phyloP scores from a whole-genome alignment of 2,113 vertebrate genomes.

The Anser cygnoides region DNA sequence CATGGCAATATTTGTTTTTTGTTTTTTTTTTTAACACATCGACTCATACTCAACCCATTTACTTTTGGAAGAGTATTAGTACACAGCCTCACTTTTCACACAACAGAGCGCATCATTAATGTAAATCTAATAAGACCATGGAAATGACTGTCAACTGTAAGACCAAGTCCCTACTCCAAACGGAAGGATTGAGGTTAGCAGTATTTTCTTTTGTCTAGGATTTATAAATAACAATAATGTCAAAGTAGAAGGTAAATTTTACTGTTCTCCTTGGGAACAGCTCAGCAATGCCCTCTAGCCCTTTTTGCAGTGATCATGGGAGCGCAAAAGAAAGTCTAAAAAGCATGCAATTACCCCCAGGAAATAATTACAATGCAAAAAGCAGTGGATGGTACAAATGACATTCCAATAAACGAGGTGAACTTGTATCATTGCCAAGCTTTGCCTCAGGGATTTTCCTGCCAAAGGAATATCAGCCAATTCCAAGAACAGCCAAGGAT shows the following conservation, averaged over 20 bases:
- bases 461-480: constrained; percentile 45
- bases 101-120: neutral
- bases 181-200: neutral
- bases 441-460: constrained; percentile 58
- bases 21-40: fast-evolving
- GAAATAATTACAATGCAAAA: constrained; percentile 67
- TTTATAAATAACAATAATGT: constrained; percentile 6
- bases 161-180: neutral
- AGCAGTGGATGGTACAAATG: constrained; percentile 49
- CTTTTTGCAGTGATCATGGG: constrained; percentile 48
- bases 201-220: neutral
- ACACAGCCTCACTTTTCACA: neutral
- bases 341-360: constrained; percentile 59
- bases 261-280: constrained; percentile 50
- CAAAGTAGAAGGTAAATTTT: neutral
- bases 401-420: constrained; percentile 63
- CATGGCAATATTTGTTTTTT: neutral
- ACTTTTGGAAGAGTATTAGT: neutral
- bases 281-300: constrained; percentile 35
- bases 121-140: neutral
- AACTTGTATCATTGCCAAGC: constrained; percentile 57
- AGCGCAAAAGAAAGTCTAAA: constrained; percentile 61
- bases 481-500: constrained; percentile 49
- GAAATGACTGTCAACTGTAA: neutral
- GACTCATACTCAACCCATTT: neutral